Evolutionary conservation across 2,888 invertebrate species (phyloP).

Genomic region (Blomia tropicalis): DNA sequence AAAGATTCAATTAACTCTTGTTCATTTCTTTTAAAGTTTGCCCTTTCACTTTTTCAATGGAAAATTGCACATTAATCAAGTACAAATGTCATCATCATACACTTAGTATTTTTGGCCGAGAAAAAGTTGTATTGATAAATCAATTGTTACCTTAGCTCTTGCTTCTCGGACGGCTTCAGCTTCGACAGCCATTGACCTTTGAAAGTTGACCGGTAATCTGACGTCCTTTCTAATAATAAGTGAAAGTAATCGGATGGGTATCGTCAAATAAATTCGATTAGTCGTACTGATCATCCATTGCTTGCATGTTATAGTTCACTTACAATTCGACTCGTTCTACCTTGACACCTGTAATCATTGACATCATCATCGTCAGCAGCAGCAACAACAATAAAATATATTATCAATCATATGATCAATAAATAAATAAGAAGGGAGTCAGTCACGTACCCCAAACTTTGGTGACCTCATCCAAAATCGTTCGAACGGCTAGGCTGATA

Average conservation of each 20-base stretch:
- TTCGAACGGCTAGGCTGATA: conserved; percentile 67
- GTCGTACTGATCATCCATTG: background rate
- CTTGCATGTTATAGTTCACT: conserved; percentile 36
- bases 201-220: conserved; percentile 55
- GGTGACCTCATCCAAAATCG: conserved; percentile 68
- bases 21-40: too few species aligned
- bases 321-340: conserved; percentile 93
- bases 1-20: too few species aligned
- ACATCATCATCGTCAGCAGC: too few species aligned
- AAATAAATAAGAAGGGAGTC: background rate
- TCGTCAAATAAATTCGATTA: background rate
- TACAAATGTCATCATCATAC: too few species aligned
- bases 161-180: conserved; percentile 64
- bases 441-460: conserved; percentile 81
- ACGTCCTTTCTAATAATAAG: conserved; percentile 52
- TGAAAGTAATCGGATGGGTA: background rate
- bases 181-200: conserved; percentile 69
- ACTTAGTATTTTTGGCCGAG: too few species aligned
- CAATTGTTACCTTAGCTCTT: conserved; percentile 52
- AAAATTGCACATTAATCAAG: too few species aligned
- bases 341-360: conserved; percentile 84
- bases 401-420: background rate
- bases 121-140: too few species aligned
- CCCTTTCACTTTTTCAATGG: too few species aligned
- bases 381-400: background rate